Evolutionary conservation across 2,797 vertebrate species (phyloP).

Genomic region (Thalassophryne amazonica): DNA sequence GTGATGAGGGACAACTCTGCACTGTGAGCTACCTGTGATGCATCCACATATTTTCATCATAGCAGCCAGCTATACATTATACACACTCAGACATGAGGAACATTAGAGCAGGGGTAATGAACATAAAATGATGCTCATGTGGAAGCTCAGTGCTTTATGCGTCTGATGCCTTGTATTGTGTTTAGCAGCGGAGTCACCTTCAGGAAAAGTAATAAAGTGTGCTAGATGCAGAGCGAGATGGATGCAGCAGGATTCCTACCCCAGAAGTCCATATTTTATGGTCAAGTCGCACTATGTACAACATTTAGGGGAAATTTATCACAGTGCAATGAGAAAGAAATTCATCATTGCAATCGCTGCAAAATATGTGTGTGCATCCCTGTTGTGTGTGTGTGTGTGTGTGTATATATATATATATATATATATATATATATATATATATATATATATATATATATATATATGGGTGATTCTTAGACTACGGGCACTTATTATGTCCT

Average conservation of each 20-base stretch:
- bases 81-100: conserved; percentile 5
- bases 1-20: neutral
- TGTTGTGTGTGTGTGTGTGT: neutral
- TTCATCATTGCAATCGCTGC: conserved; percentile 56
- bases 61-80: conserved; percentile 12
- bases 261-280: conserved; percentile 57
- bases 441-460: neutral
- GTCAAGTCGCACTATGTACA: conserved; percentile 47
- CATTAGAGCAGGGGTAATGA: conserved; percentile 10
- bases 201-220: conserved; percentile 58
- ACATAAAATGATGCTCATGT: conserved; percentile 12
- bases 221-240: conserved; percentile 40
- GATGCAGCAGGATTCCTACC: conserved; percentile 38
- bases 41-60: conserved; percentile 7
- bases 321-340: conserved; percentile 36
- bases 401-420: neutral
- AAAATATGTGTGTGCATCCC: conserved; percentile 7
- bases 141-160: conserved; percentile 11
- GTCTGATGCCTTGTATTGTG: conserved; percentile 10
- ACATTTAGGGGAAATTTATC: conserved; percentile 53
- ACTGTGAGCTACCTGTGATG: too few species aligned
- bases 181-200: conserved; percentile 51
- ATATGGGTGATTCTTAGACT: too few species aligned
- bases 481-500: too few species aligned
- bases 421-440: neutral